Conservation (phyloP, 1,140 invertebrate species). For the Chymomyza costata region DNA sequence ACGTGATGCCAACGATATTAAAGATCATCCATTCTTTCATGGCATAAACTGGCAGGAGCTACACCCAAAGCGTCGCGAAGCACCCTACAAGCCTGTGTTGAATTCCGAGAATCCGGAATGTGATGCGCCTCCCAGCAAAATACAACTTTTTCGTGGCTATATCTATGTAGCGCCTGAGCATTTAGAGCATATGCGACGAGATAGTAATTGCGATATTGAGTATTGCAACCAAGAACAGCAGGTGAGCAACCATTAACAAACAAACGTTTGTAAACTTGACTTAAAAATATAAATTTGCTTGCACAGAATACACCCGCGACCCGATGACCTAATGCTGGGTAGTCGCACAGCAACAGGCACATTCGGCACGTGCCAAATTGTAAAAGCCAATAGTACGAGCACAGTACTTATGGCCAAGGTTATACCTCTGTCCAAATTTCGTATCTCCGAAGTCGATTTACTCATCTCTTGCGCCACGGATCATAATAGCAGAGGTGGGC, state of each 20-base stretch:
- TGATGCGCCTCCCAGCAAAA: slow-evolving; percentile 86
- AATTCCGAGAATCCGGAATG: slow-evolving; percentile 90
- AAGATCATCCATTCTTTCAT: slow-evolving; percentile 89
- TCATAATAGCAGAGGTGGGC: no score
- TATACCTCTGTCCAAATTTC: slow-evolving; percentile 82
- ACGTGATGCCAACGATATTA: slow-evolving; percentile 86
- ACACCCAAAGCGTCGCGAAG: slow-evolving; percentile 81
- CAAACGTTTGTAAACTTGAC: no score
- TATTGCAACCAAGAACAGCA: slow-evolving; percentile 9
- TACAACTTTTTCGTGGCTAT: slow-evolving; percentile 92
- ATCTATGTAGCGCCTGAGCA: slow-evolving; percentile 93
- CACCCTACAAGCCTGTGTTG: slow-evolving; percentile 89
- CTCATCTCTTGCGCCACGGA: slow-evolving; percentile 14
- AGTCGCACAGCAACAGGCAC: slow-evolving; percentile 7
- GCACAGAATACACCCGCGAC: slow-evolving; percentile 7
- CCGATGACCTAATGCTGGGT: slow-evolving; percentile 9
- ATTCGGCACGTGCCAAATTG: slow-evolving; percentile 19
- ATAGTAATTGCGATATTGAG: slow-evolving; percentile 7
- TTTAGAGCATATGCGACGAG: not conserved
- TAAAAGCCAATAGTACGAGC: not conserved
- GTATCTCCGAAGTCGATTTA: slow-evolving; percentile 25
- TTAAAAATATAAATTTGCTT: no score
- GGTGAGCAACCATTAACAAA: slow-evolving; percentile 11
- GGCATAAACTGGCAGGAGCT: slow-evolving; percentile 85
- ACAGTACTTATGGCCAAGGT: slow-evolving; percentile 78